Base-by-base conservation (phyloP, 2,113 vertebrate genomes). In the Dicrurus megarhynchus region DNA sequence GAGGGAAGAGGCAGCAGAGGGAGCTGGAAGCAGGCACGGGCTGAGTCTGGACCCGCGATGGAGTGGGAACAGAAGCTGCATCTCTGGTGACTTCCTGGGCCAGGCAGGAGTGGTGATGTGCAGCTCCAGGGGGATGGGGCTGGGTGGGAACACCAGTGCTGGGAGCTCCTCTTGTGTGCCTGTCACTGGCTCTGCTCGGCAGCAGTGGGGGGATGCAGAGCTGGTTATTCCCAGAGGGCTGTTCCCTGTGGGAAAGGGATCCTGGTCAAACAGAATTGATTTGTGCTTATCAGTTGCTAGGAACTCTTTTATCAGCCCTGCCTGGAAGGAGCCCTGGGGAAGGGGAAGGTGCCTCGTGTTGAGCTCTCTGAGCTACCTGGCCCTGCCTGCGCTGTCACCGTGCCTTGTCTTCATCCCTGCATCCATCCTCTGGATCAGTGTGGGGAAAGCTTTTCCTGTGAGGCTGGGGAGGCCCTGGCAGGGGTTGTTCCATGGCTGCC, bases 1-100 rank as follows among this genome's bases (percentile, higher is more conserved):
- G 24, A 18, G 71, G 37, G 57, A 32, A 27, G 47, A n/a, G 56
- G 50, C 20, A 57, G 27, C 27, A 83, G 52, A 39, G n/a, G 30
- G 46, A 21, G 16, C 7, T 46, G 55, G 35, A 13, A 24, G 65
- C 46, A 33, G 70, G 53, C 37, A 61, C 5, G 1, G 77, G 35
- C 22, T 24, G n/a, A 37, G 71, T 24, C 24, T n/a, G n/a, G 23
- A 20, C 2, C 7, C 39, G n/a, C 3, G 2, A 0, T 3, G 19
- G 27, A 8, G 13, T 10, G 41, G 53, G 24, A 47, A 3, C 30
- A 10, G 47, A n/a, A 55, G 32, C 70, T 42, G 17, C 7, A 1
- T 9, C 63, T 53, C 8, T 53, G 12, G 33, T 19, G 12, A 1
- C 22, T 57, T 6, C 56, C 68, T 55, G 9, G 27, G 39, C n/a